Percentiles rank a stretch among this genome's conserved stretches.
phyloP scores from a whole-genome alignment of 2,888 invertebrate genomes.

The Brenthis ino region DNA sequence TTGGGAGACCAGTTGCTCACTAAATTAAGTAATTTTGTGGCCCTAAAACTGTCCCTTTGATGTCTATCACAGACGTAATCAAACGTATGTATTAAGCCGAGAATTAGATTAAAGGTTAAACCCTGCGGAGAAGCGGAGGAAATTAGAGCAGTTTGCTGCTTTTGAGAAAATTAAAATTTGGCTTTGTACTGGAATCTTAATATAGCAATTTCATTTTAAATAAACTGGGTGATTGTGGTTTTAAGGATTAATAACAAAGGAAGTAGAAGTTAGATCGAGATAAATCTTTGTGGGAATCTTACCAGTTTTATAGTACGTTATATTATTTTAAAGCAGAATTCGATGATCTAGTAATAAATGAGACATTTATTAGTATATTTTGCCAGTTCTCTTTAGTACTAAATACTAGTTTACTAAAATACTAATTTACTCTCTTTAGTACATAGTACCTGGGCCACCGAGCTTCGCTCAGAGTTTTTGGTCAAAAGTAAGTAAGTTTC shows the following conservation, averaged over 20 bases:
- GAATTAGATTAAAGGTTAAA: conserved; percentile 19
- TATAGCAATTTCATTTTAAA: conserved; percentile 14
- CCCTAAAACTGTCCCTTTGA: conserved; percentile 46
- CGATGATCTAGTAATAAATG: neutral
- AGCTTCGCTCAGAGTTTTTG: too few relatives aligned
- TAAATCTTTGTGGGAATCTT: neutral
- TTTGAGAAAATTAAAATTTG: conserved; percentile 13
- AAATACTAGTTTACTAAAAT: too few relatives aligned
- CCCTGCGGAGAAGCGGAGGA: conserved; percentile 1
- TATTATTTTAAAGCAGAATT: too few relatives aligned
- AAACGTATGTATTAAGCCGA: conserved; percentile 25
- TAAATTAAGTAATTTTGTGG: conserved; percentile 35
- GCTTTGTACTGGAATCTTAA: conserved; percentile 3
- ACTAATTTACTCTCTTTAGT: too few relatives aligned
- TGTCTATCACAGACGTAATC: conserved; percentile 43
- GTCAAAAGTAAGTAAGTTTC: too few relatives aligned
- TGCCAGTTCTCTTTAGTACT: too few relatives aligned
- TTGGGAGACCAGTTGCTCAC: conserved; percentile 14
- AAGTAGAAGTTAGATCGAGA: neutral
- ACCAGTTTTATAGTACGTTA: neutral
- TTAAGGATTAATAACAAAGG: neutral
- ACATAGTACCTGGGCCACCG: too few relatives aligned
- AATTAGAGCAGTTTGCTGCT: conserved; percentile 22
- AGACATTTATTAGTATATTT: neutral
- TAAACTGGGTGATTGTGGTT: conserved; percentile 9